These are phyloP conservation scores for Heliconius erato DNA, from an alignment of 2,888 invertebrate species.

Conservation along the genomic window DNA sequence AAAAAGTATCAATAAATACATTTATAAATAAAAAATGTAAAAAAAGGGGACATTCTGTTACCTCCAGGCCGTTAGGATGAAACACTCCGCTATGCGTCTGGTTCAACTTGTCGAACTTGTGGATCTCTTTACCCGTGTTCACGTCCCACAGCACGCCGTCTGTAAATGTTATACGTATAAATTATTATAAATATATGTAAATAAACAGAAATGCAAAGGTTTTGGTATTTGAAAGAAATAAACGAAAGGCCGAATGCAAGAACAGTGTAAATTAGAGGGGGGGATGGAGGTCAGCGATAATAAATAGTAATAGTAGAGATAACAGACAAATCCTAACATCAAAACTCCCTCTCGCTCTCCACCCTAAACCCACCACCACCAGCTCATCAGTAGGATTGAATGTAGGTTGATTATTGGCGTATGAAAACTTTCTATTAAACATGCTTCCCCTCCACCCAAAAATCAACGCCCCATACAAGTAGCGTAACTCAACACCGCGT, in stretches of 20 bases:
- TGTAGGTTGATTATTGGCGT: background rate
- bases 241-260: too few species aligned
- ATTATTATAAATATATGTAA: too few species aligned
- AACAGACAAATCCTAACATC: too few species aligned
- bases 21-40: background rate
- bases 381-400: too few species aligned
- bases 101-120: conserved; percentile 99
- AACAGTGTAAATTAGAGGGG: too few species aligned
- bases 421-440: background rate
- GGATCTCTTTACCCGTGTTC: conserved; percentile 93
- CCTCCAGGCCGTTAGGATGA: conserved; percentile 97
- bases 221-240: too few species aligned
- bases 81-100: conserved; percentile 97
- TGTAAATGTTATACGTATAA: conserved; percentile 53
- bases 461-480: too few species aligned
- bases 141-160: conserved; percentile 99
- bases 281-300: too few species aligned
- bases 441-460: background rate
- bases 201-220: too few species aligned
- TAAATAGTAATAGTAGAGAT: too few species aligned
- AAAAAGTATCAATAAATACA: background rate
- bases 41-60: conserved; percentile 60
- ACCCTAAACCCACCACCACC: too few species aligned
- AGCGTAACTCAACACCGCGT: background rate
- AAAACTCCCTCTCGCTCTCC: too few species aligned